Base-by-base conservation (phyloP, 2,888 invertebrate genomes). In the Cantharis rufa region DNA sequence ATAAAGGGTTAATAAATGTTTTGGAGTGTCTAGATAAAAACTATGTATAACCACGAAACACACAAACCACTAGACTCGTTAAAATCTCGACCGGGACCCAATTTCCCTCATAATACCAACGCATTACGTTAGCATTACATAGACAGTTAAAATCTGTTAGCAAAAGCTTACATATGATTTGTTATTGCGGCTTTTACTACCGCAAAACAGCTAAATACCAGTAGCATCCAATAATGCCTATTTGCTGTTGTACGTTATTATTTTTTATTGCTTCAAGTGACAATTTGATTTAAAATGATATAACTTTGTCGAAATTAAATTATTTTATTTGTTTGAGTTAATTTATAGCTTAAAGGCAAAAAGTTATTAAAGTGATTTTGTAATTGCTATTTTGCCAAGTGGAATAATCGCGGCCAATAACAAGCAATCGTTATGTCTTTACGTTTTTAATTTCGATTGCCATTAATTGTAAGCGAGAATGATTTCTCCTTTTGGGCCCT, bases 71-170 rank as follows among this genome's bases (percentile, higher is more conserved):
- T 82, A 82, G 82, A 83, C 85, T 84, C 84, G 86, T 87, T 87
- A 86, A 87, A 87, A 87, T 87, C 86, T 84, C 85, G 84, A 84
- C 83, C 84, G 84, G 84, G 82, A 82, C 84, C 86, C 86, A 87
- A 88, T 87, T 88, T 88, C 87, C 87, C 86, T 85, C 85, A 84
- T 85, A 87, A 86, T 85, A 85, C 86, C 85, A 83, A 76, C 84
- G 86, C 86, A 86, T 87, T 87, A 87, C 86, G 87, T 87, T 87
- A 87, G 87, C 86, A 87, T 87, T 87, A 88, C 85, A 84, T 82
- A 84, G 87, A 87, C 87, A 87, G 87, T 88, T 87, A 87, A 87
- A 88, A 87, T 88, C 88, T 87, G 88, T 87, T 87, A 87, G 87
- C 86, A 87, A 87, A 87, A 87, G 87, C 87, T 88, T 87, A 87